Evolutionary conservation across 1,140 invertebrate species (phyloP).

Genomic region (Aradophagus sp.): DNA sequence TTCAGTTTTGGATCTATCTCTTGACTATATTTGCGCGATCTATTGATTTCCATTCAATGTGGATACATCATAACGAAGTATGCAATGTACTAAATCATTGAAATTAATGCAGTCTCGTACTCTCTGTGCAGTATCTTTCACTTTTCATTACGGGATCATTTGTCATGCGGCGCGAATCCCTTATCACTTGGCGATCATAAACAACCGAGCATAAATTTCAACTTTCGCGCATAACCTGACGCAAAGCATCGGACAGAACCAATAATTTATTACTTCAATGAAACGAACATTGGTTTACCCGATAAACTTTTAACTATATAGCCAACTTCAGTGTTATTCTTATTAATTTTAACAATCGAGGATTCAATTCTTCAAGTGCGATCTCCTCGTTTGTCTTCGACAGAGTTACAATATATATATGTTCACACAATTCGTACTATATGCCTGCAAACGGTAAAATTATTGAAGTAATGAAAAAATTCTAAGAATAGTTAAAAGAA

Average conservation of each 20-base stretch:
- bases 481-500: no score
- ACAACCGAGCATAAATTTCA: conserved; percentile 76
- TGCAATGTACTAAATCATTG: conserved; percentile 75
- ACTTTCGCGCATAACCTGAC: conserved; percentile 76
- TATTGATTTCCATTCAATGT: conserved; percentile 72
- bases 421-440: no score
- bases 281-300: conserved; percentile 67
- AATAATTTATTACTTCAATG: conserved; percentile 74
- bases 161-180: conserved; percentile 74
- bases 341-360: no score
- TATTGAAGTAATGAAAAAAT: no score
- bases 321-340: no score
- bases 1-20: conserved; percentile 44
- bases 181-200: conserved; percentile 76
- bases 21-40: conserved; percentile 59
- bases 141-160: conserved; percentile 76
- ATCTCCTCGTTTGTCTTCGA: no score
- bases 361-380: no score
- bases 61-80: conserved; percentile 64
- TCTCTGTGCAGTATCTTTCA: conserved; percentile 74
- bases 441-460: no score
- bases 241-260: conserved; percentile 71
- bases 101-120: conserved; percentile 73
- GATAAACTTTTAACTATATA: conserved; percentile 64
- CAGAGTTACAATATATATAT: no score